These are phyloP conservation scores for Chromis chromis DNA, from an alignment of 2,797 vertebrate genomes.

Conservation along the genomic window DNA sequence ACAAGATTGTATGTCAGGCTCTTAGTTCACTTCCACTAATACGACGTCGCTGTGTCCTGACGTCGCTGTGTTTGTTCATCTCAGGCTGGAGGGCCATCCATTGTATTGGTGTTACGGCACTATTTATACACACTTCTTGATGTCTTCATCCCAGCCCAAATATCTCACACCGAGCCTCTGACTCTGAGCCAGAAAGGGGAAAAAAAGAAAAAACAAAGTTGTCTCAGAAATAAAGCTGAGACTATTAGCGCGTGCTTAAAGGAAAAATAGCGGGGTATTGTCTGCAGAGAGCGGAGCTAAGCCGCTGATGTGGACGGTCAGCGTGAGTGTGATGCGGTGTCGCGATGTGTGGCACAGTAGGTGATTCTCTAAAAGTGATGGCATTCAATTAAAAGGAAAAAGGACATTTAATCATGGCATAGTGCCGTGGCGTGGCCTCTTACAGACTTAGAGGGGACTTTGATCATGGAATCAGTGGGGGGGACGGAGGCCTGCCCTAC, in stretches of 20 bases:
- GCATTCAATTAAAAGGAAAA: slow-evolving; percentile 74
- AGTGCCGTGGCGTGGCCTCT: slow-evolving; percentile 41
- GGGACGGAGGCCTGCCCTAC: slow-evolving; percentile 47
- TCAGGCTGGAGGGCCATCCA: slow-evolving; percentile 27
- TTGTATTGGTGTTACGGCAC: slow-evolving; percentile 50
- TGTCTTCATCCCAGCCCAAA: slow-evolving; percentile 68
- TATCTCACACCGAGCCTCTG: slow-evolving; percentile 57
- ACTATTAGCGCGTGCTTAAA: slow-evolving; percentile 69
- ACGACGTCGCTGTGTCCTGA: slow-evolving; percentile 28
- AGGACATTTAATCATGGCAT: slow-evolving; percentile 63
- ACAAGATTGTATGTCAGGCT: slow-evolving; percentile 53
- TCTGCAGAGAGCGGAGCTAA: slow-evolving; percentile 44
- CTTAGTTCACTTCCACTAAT: slow-evolving; percentile 51
- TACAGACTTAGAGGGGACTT: slow-evolving; percentile 42
- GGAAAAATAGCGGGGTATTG: slow-evolving; percentile 56
- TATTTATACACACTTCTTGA: slow-evolving; percentile 64
- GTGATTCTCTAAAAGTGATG: slow-evolving; percentile 73
- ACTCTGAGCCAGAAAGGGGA: slow-evolving; percentile 64
- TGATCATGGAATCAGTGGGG: slow-evolving; percentile 59
- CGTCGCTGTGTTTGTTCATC: slow-evolving; percentile 47
- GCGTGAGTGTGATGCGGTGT: slow-evolving; percentile 20
- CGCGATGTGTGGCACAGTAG: slow-evolving; percentile 53
- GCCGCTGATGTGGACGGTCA: slow-evolving; percentile 41
- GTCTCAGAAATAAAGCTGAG: slow-evolving; percentile 67
- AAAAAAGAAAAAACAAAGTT: slow-evolving; percentile 48